Evolutionary conservation across 2,113 vertebrate species (phyloP).

Genomic region (Sturnus vulgaris): DNA sequence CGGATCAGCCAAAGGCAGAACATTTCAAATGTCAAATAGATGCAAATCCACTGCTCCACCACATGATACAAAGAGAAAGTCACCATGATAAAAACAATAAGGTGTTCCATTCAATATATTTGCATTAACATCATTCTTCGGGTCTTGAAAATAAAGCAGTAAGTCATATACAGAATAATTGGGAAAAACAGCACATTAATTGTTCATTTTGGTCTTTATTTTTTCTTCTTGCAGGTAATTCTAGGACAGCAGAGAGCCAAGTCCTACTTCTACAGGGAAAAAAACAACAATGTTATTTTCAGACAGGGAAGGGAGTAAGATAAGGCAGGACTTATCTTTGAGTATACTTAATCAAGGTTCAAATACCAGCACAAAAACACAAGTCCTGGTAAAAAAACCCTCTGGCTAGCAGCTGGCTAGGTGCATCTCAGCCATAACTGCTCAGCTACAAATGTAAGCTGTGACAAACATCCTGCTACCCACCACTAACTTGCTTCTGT

Average conservation of each 20-base stretch:
- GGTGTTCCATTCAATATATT: neutral
- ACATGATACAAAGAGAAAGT: neutral
- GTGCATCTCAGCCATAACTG: neutral
- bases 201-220: neutral
- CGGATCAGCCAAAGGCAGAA: neutral
- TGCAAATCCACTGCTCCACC: neutral
- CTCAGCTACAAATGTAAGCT: neutral
- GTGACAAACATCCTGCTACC: neutral
- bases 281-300: neutral
- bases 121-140: neutral
- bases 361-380: neutral
- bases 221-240: neutral
- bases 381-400: neutral
- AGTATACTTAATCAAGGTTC: neutral
- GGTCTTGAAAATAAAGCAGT: neutral
- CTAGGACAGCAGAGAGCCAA: neutral
- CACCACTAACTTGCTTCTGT: neutral
- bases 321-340: neutral
- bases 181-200: neutral
- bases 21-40: slow-evolving; percentile 13
- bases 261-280: neutral
- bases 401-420: neutral
- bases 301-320: neutral
- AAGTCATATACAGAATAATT: slow-evolving; percentile 2
- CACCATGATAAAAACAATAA: slow-evolving; percentile 19